Percentiles rank a stretch among this genome's conserved stretches.
These are phyloP conservation scores for Chymomyza procnemis DNA, from an alignment of 2,888 invertebrate genomes.

Conservation along the genomic window DNA sequence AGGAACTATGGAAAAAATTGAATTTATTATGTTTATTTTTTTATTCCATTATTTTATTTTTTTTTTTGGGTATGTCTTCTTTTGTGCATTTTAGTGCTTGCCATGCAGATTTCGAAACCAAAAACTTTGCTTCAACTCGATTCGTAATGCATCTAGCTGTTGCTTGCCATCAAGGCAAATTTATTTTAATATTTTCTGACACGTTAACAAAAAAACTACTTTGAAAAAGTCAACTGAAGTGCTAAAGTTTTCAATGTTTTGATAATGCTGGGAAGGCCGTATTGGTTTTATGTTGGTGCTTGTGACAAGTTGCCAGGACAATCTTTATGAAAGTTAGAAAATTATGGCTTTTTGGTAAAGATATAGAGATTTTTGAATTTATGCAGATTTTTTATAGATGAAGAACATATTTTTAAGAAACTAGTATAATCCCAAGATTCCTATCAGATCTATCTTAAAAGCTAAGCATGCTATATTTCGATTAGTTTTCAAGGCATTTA, in stretches of 20 bases:
- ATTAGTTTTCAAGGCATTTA: no score
- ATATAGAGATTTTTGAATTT: no score
- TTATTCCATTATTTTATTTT: slow-evolving; percentile 6
- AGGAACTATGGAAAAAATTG: slow-evolving; percentile 37
- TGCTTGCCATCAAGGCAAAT: background rate
- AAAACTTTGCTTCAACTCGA: slow-evolving; percentile 24
- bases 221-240: slow-evolving; percentile 14
- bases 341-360: no score
- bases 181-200: slow-evolving; percentile 21
- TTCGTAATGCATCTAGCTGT: slow-evolving; percentile 34
- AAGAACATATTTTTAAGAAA: no score
- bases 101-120: slow-evolving; percentile 50
- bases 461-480: no score
- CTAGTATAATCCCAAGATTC: no score
- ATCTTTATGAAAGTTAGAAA: no score
- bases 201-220: slow-evolving; percentile 24
- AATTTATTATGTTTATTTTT: slow-evolving; percentile 57
- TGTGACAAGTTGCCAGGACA: no score
- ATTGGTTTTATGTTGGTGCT: background rate
- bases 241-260: slow-evolving; percentile 14
- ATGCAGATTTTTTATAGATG: no score
- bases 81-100: slow-evolving; percentile 44
- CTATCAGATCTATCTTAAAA: no score
- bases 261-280: background rate
- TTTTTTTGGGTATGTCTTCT: slow-evolving; percentile 23